phyloP scores from a whole-genome alignment of 2,797 vertebrate genomes.

The Fundulus diaphanus region DNA sequence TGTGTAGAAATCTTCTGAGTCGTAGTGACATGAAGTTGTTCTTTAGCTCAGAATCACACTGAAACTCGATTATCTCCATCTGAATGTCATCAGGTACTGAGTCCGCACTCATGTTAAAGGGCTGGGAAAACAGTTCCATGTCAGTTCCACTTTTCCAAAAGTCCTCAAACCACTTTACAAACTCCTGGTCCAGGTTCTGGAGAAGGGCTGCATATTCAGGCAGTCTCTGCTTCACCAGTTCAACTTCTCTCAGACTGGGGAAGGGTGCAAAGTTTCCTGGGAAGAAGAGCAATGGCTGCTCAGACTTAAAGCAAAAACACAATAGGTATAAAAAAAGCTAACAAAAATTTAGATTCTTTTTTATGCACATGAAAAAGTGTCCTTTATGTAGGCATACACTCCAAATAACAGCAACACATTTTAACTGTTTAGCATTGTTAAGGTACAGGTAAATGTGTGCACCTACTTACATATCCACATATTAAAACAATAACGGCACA shows the following conservation, averaged over 20 bases:
- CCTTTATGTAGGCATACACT: no score
- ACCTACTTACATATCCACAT: no score
- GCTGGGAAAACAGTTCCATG: neutral
- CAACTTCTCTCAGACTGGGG: neutral
- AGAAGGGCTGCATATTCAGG: neutral
- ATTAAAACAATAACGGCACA: no score
- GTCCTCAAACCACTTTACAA: neutral
- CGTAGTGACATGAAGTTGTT: no score
- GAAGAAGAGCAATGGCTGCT: neutral
- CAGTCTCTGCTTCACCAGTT: neutral
- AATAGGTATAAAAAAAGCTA: no score
- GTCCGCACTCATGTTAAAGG: neutral
- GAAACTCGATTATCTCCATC: neutral
- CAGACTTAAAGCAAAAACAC: neutral
- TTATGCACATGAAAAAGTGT: no score
- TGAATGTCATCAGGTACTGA: neutral
- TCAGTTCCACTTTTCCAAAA: neutral
- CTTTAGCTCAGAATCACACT: neutral
- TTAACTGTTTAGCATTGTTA: no score
- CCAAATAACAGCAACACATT: no score
- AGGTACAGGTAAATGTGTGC: no score
- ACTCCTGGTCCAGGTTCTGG: slow-evolving; percentile 1
- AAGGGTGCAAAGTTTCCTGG: neutral
- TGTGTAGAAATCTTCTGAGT: no score
- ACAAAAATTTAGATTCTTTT: no score